Percentiles rank a stretch among this genome's conserved stretches.
Conservation (phyloP, 1,140 invertebrate species). For the Oryctes rhinoceros region DNA sequence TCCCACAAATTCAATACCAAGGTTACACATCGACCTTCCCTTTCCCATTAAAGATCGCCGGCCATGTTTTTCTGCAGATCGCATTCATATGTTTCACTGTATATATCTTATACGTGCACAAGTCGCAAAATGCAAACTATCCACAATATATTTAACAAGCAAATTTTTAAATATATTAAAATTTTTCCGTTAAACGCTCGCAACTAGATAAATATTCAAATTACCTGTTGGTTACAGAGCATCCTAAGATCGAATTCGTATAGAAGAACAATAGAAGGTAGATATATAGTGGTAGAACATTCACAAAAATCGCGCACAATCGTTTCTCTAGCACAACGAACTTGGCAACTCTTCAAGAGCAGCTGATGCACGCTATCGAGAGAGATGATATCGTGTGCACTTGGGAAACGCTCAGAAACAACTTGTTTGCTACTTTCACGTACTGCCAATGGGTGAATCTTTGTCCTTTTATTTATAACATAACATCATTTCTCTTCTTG, state of each 20-base stretch:
- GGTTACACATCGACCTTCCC: not conserved
- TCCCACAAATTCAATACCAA: not conserved
- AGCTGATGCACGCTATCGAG: not conserved
- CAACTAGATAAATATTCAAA: too few relatives aligned
- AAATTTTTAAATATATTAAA: too few relatives aligned
- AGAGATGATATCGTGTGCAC: not conserved
- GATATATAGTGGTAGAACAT: not conserved
- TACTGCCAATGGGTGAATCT: slow-evolving; percentile 8
- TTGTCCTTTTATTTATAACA: slow-evolving; percentile 35
- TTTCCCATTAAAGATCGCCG: too few relatives aligned
- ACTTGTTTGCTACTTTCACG: slow-evolving; percentile 30
- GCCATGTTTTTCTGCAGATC: too few relatives aligned
- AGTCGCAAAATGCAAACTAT: too few relatives aligned
- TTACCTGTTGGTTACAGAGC: not conserved
- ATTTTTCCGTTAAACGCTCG: too few relatives aligned
- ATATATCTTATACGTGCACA: too few relatives aligned
- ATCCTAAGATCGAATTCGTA: not conserved
- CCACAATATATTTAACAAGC: too few relatives aligned
- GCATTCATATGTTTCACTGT: too few relatives aligned
- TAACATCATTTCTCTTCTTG: slow-evolving; percentile 33
- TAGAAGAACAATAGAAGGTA: too few relatives aligned
- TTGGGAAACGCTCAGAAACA: not conserved
- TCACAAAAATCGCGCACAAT: not conserved
- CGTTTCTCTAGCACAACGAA: not conserved
- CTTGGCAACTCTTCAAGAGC: too few relatives aligned